Percentiles rank a stretch among this genome's conserved stretches.
Conservation (phyloP, 2,888 invertebrate genomes). For the Acanthoscelides obtectus region DNA sequence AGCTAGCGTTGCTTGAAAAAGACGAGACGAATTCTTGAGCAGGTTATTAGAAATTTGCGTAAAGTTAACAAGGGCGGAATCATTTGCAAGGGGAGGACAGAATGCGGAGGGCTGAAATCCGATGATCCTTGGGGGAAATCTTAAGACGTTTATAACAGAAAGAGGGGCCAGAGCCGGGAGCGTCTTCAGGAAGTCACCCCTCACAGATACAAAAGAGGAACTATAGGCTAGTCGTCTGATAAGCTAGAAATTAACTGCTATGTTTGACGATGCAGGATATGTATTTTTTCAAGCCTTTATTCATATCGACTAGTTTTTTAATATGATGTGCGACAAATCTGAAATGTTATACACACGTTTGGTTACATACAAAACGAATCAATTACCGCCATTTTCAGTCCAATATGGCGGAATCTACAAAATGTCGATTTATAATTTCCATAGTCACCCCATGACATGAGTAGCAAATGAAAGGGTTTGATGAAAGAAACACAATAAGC, state of each 20-base stretch:
- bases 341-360: too few relatives aligned
- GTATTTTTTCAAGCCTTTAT: too few relatives aligned
- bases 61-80: conserved; percentile 23
- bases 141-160: conserved; percentile 10
- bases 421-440: too few relatives aligned
- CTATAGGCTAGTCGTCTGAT: background rate
- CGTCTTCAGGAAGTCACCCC: background rate
- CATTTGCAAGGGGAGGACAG: conserved; percentile 15
- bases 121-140: conserved; percentile 16
- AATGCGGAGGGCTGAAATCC: conserved; percentile 11
- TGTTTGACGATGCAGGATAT: too few relatives aligned
- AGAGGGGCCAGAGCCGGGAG: conserved; percentile 19
- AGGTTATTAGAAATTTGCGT: conserved; percentile 19
- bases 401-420: too few relatives aligned
- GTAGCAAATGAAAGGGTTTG: too few relatives aligned
- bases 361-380: too few relatives aligned
- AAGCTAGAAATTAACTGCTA: background rate
- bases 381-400: too few relatives aligned
- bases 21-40: background rate
- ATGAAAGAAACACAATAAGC: too few relatives aligned
- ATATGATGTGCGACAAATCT: too few relatives aligned
- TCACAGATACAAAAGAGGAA: background rate
- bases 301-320: too few relatives aligned
- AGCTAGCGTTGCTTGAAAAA: background rate
- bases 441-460: too few relatives aligned